phyloP scores from a whole-genome alignment of 2,888 invertebrate species.

The Hyposoter dolosus region DNA sequence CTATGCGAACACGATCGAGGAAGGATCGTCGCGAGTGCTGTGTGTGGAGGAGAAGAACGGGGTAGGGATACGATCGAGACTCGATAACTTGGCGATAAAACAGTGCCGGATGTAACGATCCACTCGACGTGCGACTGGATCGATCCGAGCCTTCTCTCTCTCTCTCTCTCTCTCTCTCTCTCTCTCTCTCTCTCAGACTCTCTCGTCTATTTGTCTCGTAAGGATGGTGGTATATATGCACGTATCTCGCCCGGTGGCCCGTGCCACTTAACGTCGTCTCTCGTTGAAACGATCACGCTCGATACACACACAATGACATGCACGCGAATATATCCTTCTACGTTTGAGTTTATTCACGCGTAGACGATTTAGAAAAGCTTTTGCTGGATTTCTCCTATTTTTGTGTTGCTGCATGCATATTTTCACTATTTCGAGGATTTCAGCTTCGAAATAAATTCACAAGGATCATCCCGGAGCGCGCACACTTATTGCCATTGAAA shows the following conservation, averaged over 20 bases:
- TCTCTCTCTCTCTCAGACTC: constrained; percentile 39
- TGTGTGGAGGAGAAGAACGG: not conserved
- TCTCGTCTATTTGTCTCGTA: constrained; percentile 66
- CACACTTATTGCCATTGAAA: too few species aligned
- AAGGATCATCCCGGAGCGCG: too few species aligned
- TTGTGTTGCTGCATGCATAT: constrained; percentile 2
- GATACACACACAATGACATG: not conserved
- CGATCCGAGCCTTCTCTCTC: constrained; percentile 42
- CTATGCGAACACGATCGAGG: constrained; percentile 47
- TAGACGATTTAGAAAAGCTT: not conserved
- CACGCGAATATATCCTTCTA: not conserved
- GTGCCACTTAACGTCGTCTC: constrained; percentile 66
- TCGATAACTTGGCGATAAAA: constrained; percentile 71
- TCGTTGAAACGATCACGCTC: constrained; percentile 57
- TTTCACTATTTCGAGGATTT: constrained; percentile 7
- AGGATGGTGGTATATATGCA: constrained; percentile 54
- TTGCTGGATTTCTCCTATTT: not conserved
- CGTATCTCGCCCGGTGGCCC: constrained; percentile 68
- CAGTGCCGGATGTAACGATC: constrained; percentile 71
- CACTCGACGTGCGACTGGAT: constrained; percentile 64
- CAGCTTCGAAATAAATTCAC: not conserved
- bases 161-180: constrained; percentile 22
- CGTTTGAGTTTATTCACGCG: not conserved
- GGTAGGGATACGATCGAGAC: constrained; percentile 60
- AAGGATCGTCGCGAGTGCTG: constrained; percentile 27